Evolutionary conservation across 2,113 vertebrate species (phyloP), one percentile per base, ranked within the genome.

Genomic region (Brachypteracias leptosomus): DNA sequence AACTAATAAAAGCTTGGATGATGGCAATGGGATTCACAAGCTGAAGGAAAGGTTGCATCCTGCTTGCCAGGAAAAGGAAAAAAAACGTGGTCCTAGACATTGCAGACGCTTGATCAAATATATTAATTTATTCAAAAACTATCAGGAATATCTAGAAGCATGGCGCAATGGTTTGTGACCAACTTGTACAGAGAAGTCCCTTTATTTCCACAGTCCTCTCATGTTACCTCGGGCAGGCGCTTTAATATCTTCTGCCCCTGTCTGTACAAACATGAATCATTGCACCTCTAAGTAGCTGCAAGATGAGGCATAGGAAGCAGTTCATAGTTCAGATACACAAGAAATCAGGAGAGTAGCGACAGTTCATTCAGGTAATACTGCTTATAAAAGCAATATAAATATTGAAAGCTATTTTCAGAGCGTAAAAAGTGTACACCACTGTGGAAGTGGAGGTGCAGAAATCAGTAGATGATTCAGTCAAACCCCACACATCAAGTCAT

Each of bases 381-480:
- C 7, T 83, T n/a, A 19, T 35, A 54, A 82, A 85, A 62, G 15
- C 38, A 38, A 42, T 42, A 13, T 18, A 58, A 70, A 84, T 14
- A 54, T 3, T 35, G 70, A 90, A 85, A 73, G 20, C 8, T 13
- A 44, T 86, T 92, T 95, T 47, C 59, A 22, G 72, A 61, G 24
- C 4, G 12, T 42, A 42, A 35, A 55, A 78, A 36, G 24, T 5
- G 11, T 44, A 17, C 31, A 29, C 10, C 0, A 0, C 49, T 20
- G 16, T 73, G 63, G 59, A 66, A 89, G 14, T 9, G 7, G 35
- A 57, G 16, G 8, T 46, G n/a, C 15, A 77, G 72, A 55, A 55
- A 49, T 46, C 49, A 70, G 40, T 1, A 31, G 46, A 12, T 46
- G 22, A 38, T 38, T 66, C 35, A n/a, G 18, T 65, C 55, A 42